Percentiles rank a stretch among this genome's conserved stretches.
Conservation (phyloP, 1,140 invertebrate genomes). For the Lysiphlebus fabarum region DNA sequence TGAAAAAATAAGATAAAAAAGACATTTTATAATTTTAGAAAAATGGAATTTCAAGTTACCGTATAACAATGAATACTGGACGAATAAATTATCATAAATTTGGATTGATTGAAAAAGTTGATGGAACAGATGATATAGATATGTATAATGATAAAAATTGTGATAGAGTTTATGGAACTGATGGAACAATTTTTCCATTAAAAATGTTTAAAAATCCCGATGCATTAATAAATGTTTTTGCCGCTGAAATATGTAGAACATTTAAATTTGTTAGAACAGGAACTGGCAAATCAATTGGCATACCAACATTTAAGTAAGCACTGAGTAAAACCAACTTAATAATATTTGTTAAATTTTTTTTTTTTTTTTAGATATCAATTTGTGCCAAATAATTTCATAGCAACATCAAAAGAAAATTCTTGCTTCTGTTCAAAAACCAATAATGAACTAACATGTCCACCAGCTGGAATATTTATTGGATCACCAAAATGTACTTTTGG, state of each 20-base stretch:
- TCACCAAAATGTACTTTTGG: conserved; percentile 63
- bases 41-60: conserved; percentile 63
- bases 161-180: conserved; percentile 72
- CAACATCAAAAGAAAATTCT: conserved; percentile 62
- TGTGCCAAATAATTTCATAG: conserved; percentile 57
- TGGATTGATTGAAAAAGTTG: conserved; percentile 63
- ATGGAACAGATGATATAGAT: conserved; percentile 59
- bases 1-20: too few relatives aligned
- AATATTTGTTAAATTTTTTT: too few relatives aligned
- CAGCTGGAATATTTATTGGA: conserved; percentile 71
- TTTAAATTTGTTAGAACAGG: conserved; percentile 66
- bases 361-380: conserved; percentile 53
- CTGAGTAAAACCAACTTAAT: too few relatives aligned
- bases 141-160: conserved; percentile 69
- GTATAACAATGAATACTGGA: conserved; percentile 70
- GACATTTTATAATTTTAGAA: conserved; percentile 61
- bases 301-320: conserved; percentile 55
- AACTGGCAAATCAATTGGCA: conserved; percentile 58
- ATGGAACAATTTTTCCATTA: conserved; percentile 75
- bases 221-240: conserved; percentile 62
- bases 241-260: conserved; percentile 69
- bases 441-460: conserved; percentile 56
- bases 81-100: conserved; percentile 60
- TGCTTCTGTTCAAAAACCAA: conserved; percentile 67
- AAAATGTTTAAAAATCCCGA: conserved; percentile 56